Conservation (phyloP, 2,113 vertebrate species). For the Progne subis region DNA sequence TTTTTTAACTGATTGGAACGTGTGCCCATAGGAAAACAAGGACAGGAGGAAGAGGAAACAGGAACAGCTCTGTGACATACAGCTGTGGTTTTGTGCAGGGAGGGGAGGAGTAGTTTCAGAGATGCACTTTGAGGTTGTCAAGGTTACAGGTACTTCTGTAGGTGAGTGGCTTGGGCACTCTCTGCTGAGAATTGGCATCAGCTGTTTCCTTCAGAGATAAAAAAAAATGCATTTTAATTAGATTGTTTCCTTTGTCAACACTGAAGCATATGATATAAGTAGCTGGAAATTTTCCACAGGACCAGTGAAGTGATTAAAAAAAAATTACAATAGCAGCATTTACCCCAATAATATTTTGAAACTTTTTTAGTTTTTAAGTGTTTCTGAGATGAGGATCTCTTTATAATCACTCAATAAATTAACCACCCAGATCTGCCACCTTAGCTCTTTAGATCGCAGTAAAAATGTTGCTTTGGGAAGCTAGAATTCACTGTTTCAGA, state of each 20-base stretch:
- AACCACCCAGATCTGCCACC: neutral
- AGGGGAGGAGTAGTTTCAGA: neutral
- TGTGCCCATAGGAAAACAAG: neutral
- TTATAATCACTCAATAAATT: neutral
- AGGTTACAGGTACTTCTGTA: slow-evolving; percentile 7
- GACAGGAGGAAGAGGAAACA: neutral
- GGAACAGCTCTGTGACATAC: neutral
- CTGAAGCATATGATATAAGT: neutral
- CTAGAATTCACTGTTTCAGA: neutral
- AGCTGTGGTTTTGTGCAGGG: neutral
- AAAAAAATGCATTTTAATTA: slow-evolving; percentile 40
- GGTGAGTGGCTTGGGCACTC: neutral
- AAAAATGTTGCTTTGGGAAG: neutral
- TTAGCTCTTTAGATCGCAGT: neutral
- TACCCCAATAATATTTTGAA: neutral
- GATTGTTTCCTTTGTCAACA: slow-evolving; percentile 6
- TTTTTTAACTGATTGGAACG: neutral
- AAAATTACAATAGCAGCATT: neutral
- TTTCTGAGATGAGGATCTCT: neutral
- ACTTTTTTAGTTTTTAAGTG: neutral
- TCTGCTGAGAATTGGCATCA: neutral
- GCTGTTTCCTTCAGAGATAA: neutral
- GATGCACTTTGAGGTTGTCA: neutral
- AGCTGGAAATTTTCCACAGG: neutral
- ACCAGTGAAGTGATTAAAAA: neutral